Evolutionary conservation across 2,113 vertebrate species (phyloP).

Genomic region (Dendrocopos noguchii): DNA sequence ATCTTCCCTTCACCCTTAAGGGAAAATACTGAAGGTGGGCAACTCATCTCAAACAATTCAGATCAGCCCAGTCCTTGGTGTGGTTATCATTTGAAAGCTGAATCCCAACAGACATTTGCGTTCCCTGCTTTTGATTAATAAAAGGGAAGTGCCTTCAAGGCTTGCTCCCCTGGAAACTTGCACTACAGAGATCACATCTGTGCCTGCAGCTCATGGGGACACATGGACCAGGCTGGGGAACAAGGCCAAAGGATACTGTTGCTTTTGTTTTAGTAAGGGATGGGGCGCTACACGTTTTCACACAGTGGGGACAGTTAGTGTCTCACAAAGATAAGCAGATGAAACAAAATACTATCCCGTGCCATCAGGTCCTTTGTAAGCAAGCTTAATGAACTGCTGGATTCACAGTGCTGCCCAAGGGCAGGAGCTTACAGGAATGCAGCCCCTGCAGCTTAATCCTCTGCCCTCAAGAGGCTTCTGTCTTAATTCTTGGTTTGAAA

Average conservation of each 20-base stretch:
- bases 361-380: neutral
- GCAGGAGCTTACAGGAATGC: neutral
- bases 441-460: neutral
- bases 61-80: neutral
- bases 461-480: neutral
- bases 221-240: neutral
- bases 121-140: constrained; percentile 52
- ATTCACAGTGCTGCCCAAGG: neutral
- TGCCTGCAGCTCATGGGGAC: neutral
- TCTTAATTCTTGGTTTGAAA: constrained; percentile 9
- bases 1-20: neutral
- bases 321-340: neutral
- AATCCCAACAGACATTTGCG: neutral
- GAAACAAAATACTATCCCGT: neutral
- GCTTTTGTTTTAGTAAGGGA: neutral
- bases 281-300: accelerated
- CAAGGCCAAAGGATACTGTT: neutral
- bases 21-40: neutral
- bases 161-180: constrained; percentile 6
- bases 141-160: constrained; percentile 49
- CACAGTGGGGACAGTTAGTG: neutral
- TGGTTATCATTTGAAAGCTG: neutral
- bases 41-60: neutral
- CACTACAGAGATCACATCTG: constrained; percentile 19
- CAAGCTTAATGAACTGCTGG: neutral